These are phyloP conservation scores for Sebastes cheni DNA, from an alignment of 2,797 vertebrate species.

Conservation along the genomic window DNA sequence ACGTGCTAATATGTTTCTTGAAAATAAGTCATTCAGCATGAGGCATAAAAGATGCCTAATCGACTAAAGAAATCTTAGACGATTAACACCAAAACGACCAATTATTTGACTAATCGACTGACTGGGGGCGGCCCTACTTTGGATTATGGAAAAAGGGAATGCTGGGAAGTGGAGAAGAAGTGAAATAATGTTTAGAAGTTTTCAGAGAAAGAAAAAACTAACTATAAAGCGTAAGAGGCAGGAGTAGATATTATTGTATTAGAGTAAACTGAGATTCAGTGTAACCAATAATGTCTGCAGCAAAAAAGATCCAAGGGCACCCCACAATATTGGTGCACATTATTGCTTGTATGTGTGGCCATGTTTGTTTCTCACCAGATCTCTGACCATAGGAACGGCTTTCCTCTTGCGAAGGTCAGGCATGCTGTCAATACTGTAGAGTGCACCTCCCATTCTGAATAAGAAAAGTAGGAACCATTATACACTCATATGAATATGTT, in stretches of 20 bases:
- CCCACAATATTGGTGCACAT: background rate
- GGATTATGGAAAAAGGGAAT: background rate
- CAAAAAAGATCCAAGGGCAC: background rate
- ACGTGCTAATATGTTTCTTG: too few relatives aligned
- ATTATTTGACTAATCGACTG: too few relatives aligned
- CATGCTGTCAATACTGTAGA: slow-evolving; percentile 99
- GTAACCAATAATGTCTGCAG: background rate
- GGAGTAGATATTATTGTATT: background rate
- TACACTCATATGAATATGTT: background rate
- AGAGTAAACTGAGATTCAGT: background rate
- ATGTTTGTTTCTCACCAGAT: slow-evolving; percentile 88
- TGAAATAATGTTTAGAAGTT: background rate
- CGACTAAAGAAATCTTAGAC: too few relatives aligned
- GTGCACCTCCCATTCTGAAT: slow-evolving; percentile 91
- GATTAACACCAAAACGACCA: too few relatives aligned
- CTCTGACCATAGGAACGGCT: slow-evolving; percentile 93
- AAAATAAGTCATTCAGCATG: too few relatives aligned
- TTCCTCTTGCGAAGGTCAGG: slow-evolving; percentile 97
- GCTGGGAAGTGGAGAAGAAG: background rate
- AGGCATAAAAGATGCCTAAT: too few relatives aligned
- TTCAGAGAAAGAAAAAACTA: background rate
- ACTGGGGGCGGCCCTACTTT: background rate
- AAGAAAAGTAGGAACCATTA: slow-evolving; percentile 42
- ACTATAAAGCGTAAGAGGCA: background rate
- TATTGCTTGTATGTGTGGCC: background rate